Base-by-base conservation (phyloP, 2,113 vertebrate genomes). In the Rhizomys pruinosus region DNA sequence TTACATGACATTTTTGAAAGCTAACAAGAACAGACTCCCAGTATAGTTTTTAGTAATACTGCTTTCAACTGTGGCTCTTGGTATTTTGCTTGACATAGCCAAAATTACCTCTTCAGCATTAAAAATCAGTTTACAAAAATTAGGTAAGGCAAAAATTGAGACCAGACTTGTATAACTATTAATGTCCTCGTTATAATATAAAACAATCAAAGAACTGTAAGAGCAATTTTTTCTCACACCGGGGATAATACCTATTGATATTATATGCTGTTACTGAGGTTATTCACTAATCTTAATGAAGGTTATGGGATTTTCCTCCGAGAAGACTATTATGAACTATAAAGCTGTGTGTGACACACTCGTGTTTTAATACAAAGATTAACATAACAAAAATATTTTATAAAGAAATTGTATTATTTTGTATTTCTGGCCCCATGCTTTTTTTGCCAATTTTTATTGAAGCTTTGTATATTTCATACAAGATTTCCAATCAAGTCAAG, bases 171-270 rank as follows among this genome's bases (percentile, higher is more conserved):
- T 91, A 59, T 97, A 97, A 94, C 94, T 96, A 94, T 93, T 77
- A 80, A 89, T 97, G 72, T 93, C 66, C 84, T 95, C 63, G 13
- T 92, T 96, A 74, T 94, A 94, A 72, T 57, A 34, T 66, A 91
- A 92, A 97, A 89, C 78, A 96, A n/a, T 11, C 66, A 63, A 97
- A 97, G 91, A 25, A 90, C 76, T 93, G 44, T 66, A 94, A 97
- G 95, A 87, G 34, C 76, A n/a, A 0, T 81, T 79, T 97, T 97
- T 97, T 93, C 39, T 95, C 68, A 94, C 90, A 80, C 47, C 73
- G 87, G 94, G 93, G 44, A 95, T 96, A 91, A 94, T 91, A 96
- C 89, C 95, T 96, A 96, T 79, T 81, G 52, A 85, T 97, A 96
- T 95, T 96, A 97, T 90, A 94, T 39, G 79, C 59, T 97, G 95